Percentiles rank a stretch among this genome's conserved stretches.
Conservation (phyloP, 2,797 vertebrate species). For the Eutrigla gurnardus region DNA sequence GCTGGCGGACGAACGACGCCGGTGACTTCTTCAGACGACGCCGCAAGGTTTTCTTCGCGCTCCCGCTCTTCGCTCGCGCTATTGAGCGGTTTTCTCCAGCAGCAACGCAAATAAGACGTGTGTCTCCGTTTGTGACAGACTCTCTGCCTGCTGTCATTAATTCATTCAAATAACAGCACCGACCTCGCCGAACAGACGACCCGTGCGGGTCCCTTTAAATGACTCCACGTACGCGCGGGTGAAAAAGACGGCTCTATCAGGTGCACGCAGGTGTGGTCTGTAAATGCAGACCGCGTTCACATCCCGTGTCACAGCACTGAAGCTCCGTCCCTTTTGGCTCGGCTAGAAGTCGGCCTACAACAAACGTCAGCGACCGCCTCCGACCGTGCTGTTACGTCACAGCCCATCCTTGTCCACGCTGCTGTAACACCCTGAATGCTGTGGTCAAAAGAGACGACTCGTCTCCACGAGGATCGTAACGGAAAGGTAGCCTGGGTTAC, state of each 20-base stretch:
- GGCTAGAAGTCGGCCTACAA: constrained; percentile 44
- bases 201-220: constrained; percentile 40
- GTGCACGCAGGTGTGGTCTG: not conserved
- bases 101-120: not conserved
- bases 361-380: constrained; percentile 63
- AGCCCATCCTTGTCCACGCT: constrained; percentile 25
- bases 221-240: no score
- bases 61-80: not conserved
- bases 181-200: not conserved
- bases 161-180: constrained; percentile 42
- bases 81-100: not conserved
- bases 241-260: not conserved
- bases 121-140: constrained; percentile 10
- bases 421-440: constrained; percentile 38
- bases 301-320: constrained; percentile 46
- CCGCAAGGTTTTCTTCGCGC: not conserved
- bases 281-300: constrained; percentile 24
- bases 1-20: constrained; percentile 41
- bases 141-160: constrained; percentile 41
- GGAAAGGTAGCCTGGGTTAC: no score
- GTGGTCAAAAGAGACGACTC: constrained; percentile 53
- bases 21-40: constrained; percentile 20
- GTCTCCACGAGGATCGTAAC: constrained; percentile 14
- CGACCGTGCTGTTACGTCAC: constrained; percentile 60
- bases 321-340: constrained; percentile 68